These are phyloP conservation scores for Ochropacha duplaris DNA, from an alignment of 2,888 invertebrate genomes.

Conservation along the genomic window DNA sequence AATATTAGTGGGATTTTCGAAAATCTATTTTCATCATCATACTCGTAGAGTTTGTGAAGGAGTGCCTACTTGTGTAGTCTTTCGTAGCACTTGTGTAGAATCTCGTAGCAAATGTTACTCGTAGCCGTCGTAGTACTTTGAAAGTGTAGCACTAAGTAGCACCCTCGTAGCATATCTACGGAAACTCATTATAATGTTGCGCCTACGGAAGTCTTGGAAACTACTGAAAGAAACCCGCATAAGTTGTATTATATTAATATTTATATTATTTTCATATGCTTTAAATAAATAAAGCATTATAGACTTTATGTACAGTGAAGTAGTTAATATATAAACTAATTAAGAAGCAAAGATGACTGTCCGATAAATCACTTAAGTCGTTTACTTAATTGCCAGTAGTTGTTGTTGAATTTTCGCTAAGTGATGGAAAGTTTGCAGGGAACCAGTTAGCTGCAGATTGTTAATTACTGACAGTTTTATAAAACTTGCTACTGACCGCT, in stretches of 20 bases:
- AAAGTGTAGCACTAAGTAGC: slow-evolving; percentile 3
- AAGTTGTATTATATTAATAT: too few species aligned
- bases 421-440: not conserved
- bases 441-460: not conserved
- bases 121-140: not conserved
- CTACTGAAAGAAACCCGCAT: not conserved
- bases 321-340: slow-evolving; percentile 10
- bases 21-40: not conserved
- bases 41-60: not conserved
- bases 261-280: too few species aligned
- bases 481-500: not conserved
- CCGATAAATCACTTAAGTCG: slow-evolving; percentile 33
- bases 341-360: slow-evolving; percentile 15
- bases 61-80: not conserved
- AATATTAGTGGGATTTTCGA: not conserved
- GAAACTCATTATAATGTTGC: slow-evolving; percentile 7
- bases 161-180: slow-evolving; percentile 10
- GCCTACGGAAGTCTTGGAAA: not conserved
- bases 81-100: not conserved
- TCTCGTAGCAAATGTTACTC: too few species aligned
- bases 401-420: slow-evolving; percentile 18
- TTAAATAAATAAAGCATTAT: too few species aligned
- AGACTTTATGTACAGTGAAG: too few species aligned
- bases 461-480: not conserved
- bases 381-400: slow-evolving; percentile 36